Percentiles rank a stretch among this genome's conserved stretches.
These are phyloP conservation scores for Panurus biarmicus DNA, from an alignment of 2,113 vertebrate genomes.

Conservation along the genomic window DNA sequence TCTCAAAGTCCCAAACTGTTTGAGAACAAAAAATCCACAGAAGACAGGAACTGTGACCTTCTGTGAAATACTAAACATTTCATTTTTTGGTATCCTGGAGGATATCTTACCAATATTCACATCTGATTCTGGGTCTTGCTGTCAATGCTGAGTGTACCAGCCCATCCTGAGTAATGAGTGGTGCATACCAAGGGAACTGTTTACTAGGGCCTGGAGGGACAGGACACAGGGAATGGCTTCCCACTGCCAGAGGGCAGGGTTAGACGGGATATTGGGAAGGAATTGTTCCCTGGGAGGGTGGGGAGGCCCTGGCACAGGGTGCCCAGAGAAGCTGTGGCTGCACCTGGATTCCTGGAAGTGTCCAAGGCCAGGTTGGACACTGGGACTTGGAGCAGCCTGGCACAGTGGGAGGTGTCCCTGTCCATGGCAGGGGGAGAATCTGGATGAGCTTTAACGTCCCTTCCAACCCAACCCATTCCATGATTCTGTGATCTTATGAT, in stretches of 20 bases:
- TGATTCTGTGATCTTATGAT: neutral
- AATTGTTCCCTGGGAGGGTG: neutral
- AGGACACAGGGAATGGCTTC: neutral
- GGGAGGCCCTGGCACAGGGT: neutral
- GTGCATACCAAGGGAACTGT: neutral
- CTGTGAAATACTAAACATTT: neutral
- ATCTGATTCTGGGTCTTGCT: neutral
- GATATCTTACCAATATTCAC: neutral
- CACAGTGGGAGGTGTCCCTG: neutral
- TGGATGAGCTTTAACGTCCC: neutral
- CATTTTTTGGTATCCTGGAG: neutral
- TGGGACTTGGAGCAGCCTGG: neutral
- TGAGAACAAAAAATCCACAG: neutral
- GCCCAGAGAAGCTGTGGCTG: neutral
- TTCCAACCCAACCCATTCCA: neutral
- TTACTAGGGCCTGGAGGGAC: neutral
- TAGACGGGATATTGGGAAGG: neutral
- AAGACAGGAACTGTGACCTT: neutral
- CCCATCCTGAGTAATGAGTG: neutral
- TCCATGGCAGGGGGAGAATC: rapidly evolving
- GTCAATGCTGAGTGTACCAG: neutral
- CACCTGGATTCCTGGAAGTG: neutral
- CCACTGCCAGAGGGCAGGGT: neutral
- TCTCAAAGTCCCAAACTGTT: neutral
- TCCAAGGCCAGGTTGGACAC: rapidly evolving